phyloP scores from a whole-genome alignment of 2,113 vertebrate species.

The Potamarius usumacintae region DNA sequence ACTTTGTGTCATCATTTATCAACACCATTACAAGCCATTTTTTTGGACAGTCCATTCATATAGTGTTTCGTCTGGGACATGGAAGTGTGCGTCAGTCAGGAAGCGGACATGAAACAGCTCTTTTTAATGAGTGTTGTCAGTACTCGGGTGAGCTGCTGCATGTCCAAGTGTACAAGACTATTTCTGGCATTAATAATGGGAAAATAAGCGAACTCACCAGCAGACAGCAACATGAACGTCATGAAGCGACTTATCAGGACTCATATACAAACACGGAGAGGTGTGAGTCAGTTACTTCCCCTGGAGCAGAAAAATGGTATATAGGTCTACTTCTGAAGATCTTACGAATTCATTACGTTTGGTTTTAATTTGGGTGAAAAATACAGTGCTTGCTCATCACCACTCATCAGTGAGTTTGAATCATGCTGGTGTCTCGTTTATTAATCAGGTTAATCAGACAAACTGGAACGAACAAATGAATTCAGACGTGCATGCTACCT shows the following conservation, averaged over 20 bases:
- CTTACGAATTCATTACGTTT: not conserved
- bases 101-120: not conserved
- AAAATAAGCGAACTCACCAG: conserved; percentile 62
- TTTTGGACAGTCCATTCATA: not conserved
- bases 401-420: not conserved
- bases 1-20: not conserved
- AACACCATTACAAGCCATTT: not conserved
- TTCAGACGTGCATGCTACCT: not conserved
- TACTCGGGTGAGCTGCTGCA: conserved; percentile 13
- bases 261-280: not conserved
- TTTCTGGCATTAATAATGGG: conserved; percentile 65
- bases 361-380: not conserved
- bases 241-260: not conserved
- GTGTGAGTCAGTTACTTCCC: not conserved
- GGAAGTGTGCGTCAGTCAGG: conserved; percentile 22
- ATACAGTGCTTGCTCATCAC: not conserved
- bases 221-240: conserved; percentile 14
- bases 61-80: not conserved
- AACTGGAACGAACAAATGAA: not conserved
- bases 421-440: not conserved
- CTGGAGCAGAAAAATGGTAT: not conserved
- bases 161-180: conserved; percentile 58
- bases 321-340: not conserved
- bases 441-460: not conserved
- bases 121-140: not conserved